A percentile compares a stretch with the other conserved stretches of the same genome.
These are phyloP conservation scores for Xestia xanthographa DNA, from an alignment of 2,888 invertebrate species.

Conservation along the genomic window DNA sequence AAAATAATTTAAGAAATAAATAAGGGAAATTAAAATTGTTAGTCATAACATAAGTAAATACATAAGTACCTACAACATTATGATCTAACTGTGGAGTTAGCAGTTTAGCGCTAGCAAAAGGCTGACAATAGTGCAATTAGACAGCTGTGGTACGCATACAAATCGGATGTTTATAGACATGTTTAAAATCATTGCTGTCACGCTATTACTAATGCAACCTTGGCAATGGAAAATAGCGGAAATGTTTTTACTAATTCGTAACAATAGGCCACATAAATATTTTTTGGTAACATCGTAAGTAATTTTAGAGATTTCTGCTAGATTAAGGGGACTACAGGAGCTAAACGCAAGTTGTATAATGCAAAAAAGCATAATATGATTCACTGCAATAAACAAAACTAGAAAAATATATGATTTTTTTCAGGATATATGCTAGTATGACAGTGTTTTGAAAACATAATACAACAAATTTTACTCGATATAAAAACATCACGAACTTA, in stretches of 20 bases:
- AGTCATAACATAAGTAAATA: not conserved
- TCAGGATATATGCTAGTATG: no score
- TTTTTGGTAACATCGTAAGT: conserved; percentile 16
- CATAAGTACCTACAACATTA: not conserved
- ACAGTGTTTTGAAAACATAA: no score
- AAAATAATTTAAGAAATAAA: not conserved
- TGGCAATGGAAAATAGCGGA: conserved; percentile 50
- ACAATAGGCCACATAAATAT: conserved; percentile 24
- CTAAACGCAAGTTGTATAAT: no score
- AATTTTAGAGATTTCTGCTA: not conserved
- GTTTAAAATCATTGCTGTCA: conserved; percentile 37
- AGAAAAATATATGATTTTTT: no score
- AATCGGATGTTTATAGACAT: conserved; percentile 34
- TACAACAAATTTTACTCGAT: no score
- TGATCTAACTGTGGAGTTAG: not conserved
- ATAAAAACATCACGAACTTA: no score
- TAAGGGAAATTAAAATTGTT: no score
- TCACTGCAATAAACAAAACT: no score
- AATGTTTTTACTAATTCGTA: conserved; percentile 23
- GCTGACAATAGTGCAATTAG: conserved; percentile 57
- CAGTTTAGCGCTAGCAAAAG: conserved; percentile 22
- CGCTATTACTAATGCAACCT: conserved; percentile 26
- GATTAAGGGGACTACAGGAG: no score
- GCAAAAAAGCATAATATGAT: no score
- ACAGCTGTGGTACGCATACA: conserved; percentile 41